phyloP scores from a whole-genome alignment of 2,888 invertebrate species.

The Amphipyra tragopoginis region DNA sequence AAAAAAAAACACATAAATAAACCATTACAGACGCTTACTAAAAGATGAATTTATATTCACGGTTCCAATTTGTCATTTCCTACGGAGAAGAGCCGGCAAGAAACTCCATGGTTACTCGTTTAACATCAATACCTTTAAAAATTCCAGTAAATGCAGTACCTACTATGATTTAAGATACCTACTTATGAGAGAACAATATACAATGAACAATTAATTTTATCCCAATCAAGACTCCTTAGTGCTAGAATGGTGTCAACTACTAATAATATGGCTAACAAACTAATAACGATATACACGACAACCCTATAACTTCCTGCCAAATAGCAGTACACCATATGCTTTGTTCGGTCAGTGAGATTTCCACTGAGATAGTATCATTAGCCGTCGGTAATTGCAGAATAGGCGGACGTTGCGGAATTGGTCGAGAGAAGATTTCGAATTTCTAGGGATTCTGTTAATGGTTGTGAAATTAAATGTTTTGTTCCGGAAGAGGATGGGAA shows the following conservation, averaged over 20 bases:
- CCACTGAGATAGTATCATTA: constrained; percentile 53
- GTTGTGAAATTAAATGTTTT: constrained; percentile 6
- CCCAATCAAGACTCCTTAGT: no score
- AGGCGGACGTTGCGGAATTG: constrained; percentile 21
- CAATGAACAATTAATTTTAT: no score
- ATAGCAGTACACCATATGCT: constrained; percentile 39
- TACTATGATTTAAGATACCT: no score
- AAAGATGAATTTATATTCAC: no score
- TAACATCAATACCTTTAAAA: no score
- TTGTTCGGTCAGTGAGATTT: constrained; percentile 53
- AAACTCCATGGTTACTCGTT: no score
- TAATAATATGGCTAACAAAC: background rate
- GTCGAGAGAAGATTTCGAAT: constrained; percentile 16
- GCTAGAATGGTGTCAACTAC: background rate
- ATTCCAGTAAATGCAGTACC: no score
- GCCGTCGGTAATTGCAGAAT: constrained; percentile 37
- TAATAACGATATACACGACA: constrained; percentile 5
- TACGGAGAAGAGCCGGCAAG: no score
- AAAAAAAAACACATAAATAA: no score
- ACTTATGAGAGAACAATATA: no score
- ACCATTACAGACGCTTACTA: no score
- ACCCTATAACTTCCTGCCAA: constrained; percentile 32
- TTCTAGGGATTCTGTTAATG: constrained; percentile 33
- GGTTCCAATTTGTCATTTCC: no score
- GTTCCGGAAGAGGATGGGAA: background rate